Percentiles rank a stretch among this genome's conserved stretches.
phyloP scores from a whole-genome alignment of 2,797 vertebrate species.

The Rhinichthys osculus region DNA sequence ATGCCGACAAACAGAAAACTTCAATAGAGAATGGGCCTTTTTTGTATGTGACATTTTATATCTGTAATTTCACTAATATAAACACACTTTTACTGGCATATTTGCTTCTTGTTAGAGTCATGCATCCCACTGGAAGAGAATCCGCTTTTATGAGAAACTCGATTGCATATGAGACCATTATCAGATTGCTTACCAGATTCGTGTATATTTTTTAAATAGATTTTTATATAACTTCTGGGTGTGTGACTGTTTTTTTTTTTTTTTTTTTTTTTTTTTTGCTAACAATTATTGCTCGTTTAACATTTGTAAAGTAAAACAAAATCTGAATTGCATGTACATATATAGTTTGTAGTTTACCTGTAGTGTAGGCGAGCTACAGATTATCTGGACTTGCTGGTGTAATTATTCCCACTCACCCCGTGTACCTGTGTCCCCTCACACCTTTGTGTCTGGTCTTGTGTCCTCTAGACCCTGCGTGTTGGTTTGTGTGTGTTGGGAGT shows the following conservation, averaged over 20 bases:
- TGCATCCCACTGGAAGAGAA: background rate
- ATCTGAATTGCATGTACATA: background rate
- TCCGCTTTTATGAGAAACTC: background rate
- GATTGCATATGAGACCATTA: background rate
- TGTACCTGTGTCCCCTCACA: conserved; percentile 4
- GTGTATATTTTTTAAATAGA: background rate
- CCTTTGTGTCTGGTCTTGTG: background rate
- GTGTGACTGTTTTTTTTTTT: too few relatives aligned
- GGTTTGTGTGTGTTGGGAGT: conserved; percentile 49
- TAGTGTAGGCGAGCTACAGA: background rate
- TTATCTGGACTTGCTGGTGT: conserved; percentile 30
- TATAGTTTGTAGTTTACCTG: background rate
- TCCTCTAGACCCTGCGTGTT: background rate
- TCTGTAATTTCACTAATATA: background rate
- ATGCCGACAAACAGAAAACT: background rate
- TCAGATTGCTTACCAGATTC: background rate
- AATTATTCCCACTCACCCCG: background rate
- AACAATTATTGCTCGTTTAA: background rate
- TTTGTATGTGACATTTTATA: background rate
- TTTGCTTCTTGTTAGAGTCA: background rate
- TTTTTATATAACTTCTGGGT: background rate
- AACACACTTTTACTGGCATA: background rate
- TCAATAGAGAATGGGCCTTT: too few relatives aligned
- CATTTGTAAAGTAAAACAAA: background rate
- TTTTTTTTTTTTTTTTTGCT: background rate